A percentile compares a stretch with the other conserved stretches of the same genome.
phyloP scores from a whole-genome alignment of 64 coral and sea anemone genomes.

The Catalaphyllia jardinei region DNA sequence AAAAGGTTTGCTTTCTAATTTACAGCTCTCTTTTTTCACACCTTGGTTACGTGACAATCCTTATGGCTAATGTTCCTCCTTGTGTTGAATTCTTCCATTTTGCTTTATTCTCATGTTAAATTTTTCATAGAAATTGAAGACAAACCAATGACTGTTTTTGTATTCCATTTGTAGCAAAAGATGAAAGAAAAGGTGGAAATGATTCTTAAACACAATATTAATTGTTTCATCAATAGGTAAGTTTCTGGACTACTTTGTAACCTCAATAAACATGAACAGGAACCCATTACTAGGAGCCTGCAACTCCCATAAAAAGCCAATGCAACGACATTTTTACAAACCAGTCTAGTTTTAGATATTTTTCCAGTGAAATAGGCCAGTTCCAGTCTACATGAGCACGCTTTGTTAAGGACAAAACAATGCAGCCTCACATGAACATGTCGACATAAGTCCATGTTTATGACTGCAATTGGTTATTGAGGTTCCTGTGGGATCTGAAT shows the following conservation, averaged over 20 bases:
- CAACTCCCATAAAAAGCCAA: no score
- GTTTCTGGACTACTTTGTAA: background rate
- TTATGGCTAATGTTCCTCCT: background rate
- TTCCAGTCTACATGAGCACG: no score
- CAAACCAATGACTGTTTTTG: background rate
- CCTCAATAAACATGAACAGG: no score
- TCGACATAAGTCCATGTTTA: no score
- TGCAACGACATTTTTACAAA: no score
- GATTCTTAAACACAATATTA: slow-evolving; percentile 98
- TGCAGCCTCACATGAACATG: no score
- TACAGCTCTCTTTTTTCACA: background rate
- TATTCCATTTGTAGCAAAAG: slow-evolving; percentile 66
- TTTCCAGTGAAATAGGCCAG: no score
- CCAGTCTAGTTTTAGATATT: no score
- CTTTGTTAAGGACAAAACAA: no score
- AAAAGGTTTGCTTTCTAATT: slow-evolving; percentile 71
- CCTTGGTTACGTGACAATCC: background rate
- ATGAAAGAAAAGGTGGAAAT: slow-evolving; percentile 99
- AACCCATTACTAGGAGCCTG: no score
- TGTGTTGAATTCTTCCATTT: background rate
- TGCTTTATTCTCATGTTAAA: background rate
- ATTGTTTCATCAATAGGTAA: slow-evolving; percentile 98
- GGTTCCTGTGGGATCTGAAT: no score
- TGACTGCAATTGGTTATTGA: no score
- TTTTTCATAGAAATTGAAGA: background rate